Evolutionary conservation across 2,797 vertebrate genomes (phyloP), one percentile per base, ranked within the genome.

Genomic region (Melanotaenia pygmaea): DNA sequence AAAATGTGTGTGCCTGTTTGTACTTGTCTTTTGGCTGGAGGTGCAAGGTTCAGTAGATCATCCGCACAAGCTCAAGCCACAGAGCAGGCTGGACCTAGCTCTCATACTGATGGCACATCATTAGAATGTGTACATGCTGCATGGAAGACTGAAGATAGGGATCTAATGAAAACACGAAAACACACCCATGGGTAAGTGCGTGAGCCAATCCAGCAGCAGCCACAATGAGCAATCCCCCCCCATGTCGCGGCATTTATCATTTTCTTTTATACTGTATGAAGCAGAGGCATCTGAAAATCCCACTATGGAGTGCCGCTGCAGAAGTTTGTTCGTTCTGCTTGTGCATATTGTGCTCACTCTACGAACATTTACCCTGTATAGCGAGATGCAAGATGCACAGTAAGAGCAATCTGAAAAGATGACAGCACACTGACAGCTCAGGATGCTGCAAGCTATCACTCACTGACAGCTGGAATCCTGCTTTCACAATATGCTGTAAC

Each of bases 71-170:
- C 45, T 30, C 35, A 8, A 66, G 45, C 56, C 34, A 59, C 14
- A 53, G 54, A 72, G 71, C 7, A 10, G 5, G 18, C 57, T 22
- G 35, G 64, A 62, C 80, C 51, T 62, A 66, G 65, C 64, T 67
- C 74, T 53, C 65, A 62, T 76, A 76, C 62, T 70, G 73, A 54
- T 65, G 70, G 70, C 50, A 79, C 82, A 79, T 85, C 74, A 77
- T 88, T 87, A 86, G 64, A 59, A 56, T 64, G 72, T 65, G 57
- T 65, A 63, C 69, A 83, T 62, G 73, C 82, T 83, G 79, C 37
- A 80, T 70, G 79, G 68, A 76, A 64, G 74, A 64, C 70, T 59
- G 73, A 60, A 64, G 50, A 43, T 78, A 79, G 76, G 74, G 76
- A 79, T 85, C 67, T 64, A 80, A 43, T 68, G 32, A 67, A 80